phyloP scores from a whole-genome alignment of 2,888 invertebrate genomes.

The Muschampia plurimacula region DNA sequence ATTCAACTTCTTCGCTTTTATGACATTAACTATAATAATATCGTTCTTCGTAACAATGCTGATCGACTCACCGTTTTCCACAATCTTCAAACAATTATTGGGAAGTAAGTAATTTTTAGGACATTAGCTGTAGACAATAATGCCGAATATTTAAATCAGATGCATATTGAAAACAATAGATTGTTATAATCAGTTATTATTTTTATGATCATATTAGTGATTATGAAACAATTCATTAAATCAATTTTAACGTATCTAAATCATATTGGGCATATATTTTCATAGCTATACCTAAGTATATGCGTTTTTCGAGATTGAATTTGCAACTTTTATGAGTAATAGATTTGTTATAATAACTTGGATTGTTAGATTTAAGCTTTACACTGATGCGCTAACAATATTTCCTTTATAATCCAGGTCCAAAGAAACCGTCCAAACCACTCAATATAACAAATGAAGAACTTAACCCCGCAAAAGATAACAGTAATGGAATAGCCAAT shows the following conservation, averaged over 20 bases:
- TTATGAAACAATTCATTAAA: no score
- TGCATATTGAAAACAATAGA: no score
- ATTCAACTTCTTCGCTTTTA: slow-evolving; percentile 35
- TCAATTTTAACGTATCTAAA: no score
- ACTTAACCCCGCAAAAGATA: background rate
- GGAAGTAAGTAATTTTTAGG: slow-evolving; percentile 34
- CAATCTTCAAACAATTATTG: slow-evolving; percentile 49
- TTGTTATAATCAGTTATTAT: no score
- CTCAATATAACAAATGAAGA: background rate
- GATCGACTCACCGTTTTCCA: slow-evolving; percentile 51
- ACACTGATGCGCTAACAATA: no score
- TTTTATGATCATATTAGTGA: no score
- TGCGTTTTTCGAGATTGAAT: no score
- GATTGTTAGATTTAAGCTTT: no score
- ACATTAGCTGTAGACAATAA: background rate
- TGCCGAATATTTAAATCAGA: background rate
- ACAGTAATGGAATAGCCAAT: background rate
- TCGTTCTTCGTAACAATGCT: slow-evolving; percentile 49
- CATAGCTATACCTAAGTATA: no score
- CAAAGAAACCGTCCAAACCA: background rate
- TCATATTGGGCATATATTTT: no score
- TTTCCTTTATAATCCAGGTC: background rate
- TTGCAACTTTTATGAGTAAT: no score
- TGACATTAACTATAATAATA: slow-evolving; percentile 42
- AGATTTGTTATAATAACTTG: no score